These are phyloP conservation scores for Polyommatus icarus DNA, from an alignment of 2,888 invertebrate genomes.

Conservation along the genomic window DNA sequence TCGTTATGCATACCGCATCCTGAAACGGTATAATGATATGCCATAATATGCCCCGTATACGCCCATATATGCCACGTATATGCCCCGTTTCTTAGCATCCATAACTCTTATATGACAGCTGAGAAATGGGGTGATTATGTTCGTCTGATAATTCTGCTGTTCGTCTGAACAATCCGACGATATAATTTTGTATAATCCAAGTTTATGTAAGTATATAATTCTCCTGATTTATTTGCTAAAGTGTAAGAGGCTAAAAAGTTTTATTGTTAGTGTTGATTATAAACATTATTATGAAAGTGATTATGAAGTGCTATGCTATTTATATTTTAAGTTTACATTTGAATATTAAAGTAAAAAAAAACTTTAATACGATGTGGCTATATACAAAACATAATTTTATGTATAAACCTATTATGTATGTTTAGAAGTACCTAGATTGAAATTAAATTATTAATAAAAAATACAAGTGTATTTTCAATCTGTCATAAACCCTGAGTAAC, in stretches of 20 bases:
- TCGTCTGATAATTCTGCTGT: conserved; percentile 5
- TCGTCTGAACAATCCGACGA: neutral
- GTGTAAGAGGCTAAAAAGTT: neutral
- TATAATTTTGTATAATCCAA: neutral
- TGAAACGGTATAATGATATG: conserved; percentile 16
- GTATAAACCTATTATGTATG: no score
- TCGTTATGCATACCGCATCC: conserved; percentile 5
- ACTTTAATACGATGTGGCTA: no score
- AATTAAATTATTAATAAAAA: no score
- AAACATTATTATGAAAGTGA: no score
- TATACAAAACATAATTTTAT: no score
- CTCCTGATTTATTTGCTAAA: neutral
- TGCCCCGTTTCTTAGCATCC: conserved; percentile 10
- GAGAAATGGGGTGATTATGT: conserved; percentile 22
- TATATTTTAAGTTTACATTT: no score
- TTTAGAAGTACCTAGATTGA: no score
- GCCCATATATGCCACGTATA: neutral
- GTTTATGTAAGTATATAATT: neutral
- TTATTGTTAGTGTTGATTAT: neutral
- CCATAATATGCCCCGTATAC: neutral
- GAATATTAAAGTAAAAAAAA: no score
- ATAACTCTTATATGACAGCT: conserved; percentile 29
- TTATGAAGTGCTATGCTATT: no score
- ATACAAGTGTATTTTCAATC: no score
- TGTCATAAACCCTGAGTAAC: no score